Conservation (phyloP, 35 echinoderm and acorn worm genomes). For the Ptychodera flava region DNA sequence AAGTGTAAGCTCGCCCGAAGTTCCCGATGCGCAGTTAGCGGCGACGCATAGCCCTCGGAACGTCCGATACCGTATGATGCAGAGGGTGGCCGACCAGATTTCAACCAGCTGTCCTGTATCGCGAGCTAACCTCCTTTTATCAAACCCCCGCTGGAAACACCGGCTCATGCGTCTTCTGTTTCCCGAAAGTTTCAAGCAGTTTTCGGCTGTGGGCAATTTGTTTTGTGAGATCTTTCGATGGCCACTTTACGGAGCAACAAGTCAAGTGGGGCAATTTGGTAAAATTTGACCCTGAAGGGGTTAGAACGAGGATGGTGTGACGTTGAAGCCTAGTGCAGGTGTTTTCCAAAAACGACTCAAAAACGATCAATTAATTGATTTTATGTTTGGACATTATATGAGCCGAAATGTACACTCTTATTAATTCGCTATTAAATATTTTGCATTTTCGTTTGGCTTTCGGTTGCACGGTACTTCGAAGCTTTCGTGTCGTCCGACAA, state of each 20-base stretch:
- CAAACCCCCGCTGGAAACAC: neutral
- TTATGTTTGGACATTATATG: too few species aligned
- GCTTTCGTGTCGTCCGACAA: too few species aligned
- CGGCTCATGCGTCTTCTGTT: too few species aligned
- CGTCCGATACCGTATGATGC: neutral
- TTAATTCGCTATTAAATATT: neutral
- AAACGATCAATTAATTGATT: too few species aligned
- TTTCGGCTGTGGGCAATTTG: neutral
- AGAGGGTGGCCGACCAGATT: neutral
- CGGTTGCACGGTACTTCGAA: too few species aligned
- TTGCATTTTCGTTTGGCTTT: neutral
- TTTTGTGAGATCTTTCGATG: neutral
- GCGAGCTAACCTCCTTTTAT: neutral
- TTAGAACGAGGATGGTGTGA: neutral
- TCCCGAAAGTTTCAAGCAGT: neutral
- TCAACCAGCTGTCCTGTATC: neutral
- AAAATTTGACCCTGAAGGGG: neutral
- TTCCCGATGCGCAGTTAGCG: too few species aligned
- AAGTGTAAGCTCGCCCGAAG: too few species aligned
- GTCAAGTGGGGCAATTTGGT: neutral
- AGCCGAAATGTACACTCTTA: neutral
- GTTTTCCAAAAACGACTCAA: too few species aligned
- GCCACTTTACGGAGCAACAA: neutral
- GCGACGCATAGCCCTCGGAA: neutral
- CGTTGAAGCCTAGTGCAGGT: neutral